Evolutionary conservation across 2,888 invertebrate species (phyloP), one percentile per base, ranked within the genome.

Genomic region (Drosophila demipolita): DNA sequence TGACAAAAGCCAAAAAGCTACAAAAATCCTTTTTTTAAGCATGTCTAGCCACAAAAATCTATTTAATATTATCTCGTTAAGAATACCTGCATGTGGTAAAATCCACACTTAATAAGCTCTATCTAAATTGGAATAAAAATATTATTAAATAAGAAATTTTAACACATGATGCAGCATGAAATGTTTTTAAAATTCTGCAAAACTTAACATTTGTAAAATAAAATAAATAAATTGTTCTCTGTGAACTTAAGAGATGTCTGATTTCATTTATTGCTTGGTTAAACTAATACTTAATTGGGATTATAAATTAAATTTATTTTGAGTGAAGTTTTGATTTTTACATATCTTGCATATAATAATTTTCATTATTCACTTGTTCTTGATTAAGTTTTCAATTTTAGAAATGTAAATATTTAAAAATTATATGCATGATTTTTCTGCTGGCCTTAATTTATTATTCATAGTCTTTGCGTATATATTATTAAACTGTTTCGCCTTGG

Each of bases 1-100:
- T 59, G 49, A 67, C 57, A 50, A 49, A 38, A 63, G 57, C 36
- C 29, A 33, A 52, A 58, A 59, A 65, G 26, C 50, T 7, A 45
- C 42, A 36, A 29, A 33, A 42, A 54, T 17, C 29, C n/a, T 15
- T 15, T 45, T 15, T 15, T n/a, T 32, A 38, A 26, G 32, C 36
- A 15, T 49, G 35, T 42, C 45, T 33, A 38, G 52, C 57, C 20
- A n/a, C 9, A 20, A 68, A 32, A 53, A 32, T 59, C 1, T n/a
- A 26, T 20, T n/a, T 7, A n/a, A 26, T 17, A 38, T 11, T 35
- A 7, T 4, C 1, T 17, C 33, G 61, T 35, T 42, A 49, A 9
- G 0, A 26, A 26, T 26, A 17, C 9, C 26, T 26, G 15, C 1
- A 9, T 7, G 20, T 20, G 20, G 7, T 7, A 12, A 20, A 3